A percentile compares a stretch with the other conserved stretches of the same genome.
Evolutionary conservation across 2,888 invertebrate genomes (phyloP).

Genomic region (Doris montereyensis): DNA sequence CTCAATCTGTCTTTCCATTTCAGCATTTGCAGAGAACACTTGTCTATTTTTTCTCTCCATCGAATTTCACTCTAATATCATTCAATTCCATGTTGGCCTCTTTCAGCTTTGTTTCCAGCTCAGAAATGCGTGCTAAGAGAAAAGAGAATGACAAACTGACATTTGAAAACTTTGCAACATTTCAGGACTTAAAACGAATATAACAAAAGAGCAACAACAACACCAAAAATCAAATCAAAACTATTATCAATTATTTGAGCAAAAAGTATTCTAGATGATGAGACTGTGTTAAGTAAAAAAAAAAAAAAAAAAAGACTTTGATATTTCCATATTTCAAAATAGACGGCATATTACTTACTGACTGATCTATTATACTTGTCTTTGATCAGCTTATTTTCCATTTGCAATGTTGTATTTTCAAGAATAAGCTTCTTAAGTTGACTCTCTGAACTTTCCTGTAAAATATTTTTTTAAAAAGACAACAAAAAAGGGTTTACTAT

Average conservation of each 20-base stretch:
- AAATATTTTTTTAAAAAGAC: too few relatives aligned
- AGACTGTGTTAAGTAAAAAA: too few relatives aligned
- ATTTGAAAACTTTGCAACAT: not conserved
- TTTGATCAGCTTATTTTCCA: conserved; percentile 66
- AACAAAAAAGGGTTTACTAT: too few relatives aligned
- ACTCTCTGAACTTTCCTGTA: conserved; percentile 64
- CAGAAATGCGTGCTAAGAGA: conserved; percentile 52
- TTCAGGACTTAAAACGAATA: not conserved
- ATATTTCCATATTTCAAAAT: too few relatives aligned
- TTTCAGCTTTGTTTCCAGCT: conserved; percentile 55
- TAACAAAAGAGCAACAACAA: too few relatives aligned
- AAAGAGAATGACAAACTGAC: not conserved
- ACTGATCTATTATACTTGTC: conserved; percentile 64
- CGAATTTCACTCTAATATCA: conserved; percentile 49
- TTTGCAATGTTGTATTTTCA: conserved; percentile 61
- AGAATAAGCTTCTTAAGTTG: conserved; percentile 64
- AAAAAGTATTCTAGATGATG: too few relatives aligned
- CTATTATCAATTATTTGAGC: too few relatives aligned
- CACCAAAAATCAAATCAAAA: too few relatives aligned
- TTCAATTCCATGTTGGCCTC: conserved; percentile 52
- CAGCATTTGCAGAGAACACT: conserved; percentile 45
- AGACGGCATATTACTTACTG: too few relatives aligned
- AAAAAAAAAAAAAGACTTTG: too few relatives aligned
- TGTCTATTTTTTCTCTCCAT: conserved; percentile 52
- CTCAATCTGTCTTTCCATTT: conserved; percentile 51